Evolutionary conservation across 2,888 invertebrate species (phyloP).

Genomic region (Reticulitermes lucifugus): DNA sequence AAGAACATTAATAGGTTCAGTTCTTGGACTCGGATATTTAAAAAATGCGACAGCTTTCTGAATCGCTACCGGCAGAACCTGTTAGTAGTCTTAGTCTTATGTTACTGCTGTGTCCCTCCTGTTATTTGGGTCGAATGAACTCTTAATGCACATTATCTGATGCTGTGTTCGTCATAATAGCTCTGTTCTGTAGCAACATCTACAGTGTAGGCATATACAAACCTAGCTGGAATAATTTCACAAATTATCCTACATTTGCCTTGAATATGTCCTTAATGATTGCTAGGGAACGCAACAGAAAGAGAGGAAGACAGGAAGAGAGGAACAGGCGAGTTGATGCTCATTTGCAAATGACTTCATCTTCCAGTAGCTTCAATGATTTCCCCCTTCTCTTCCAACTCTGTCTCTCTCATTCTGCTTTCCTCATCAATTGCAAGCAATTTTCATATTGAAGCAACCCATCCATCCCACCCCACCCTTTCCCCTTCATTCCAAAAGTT

Average conservation of each 20-base stretch:
- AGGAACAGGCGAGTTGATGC: constrained; percentile 42
- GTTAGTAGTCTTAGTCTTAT: too few relatives aligned
- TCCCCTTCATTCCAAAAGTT: constrained; percentile 33
- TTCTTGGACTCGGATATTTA: too few relatives aligned
- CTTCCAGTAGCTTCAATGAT: constrained; percentile 47
- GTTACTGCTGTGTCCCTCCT: too few relatives aligned
- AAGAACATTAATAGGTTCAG: too few relatives aligned
- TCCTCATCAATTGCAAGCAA: constrained; percentile 54
- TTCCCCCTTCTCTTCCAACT: constrained; percentile 7
- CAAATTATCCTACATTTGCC: constrained; percentile 61
- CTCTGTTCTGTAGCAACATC: background rate
- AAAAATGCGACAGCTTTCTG: too few relatives aligned
- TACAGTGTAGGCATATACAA: constrained; percentile 24
- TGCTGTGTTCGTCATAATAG: background rate
- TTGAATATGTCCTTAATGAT: constrained; percentile 62
- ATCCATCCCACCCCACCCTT: constrained; percentile 45
- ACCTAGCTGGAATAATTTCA: constrained; percentile 60
- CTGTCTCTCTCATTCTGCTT: constrained; percentile 45
- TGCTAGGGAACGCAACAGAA: constrained; percentile 32
- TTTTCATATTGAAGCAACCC: constrained; percentile 55
- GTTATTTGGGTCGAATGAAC: background rate
- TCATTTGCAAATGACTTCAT: constrained; percentile 54
- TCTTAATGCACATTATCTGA: background rate
- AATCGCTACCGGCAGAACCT: too few relatives aligned
- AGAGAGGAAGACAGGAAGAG: constrained; percentile 40